Percentiles rank a stretch among this genome's conserved stretches.
phyloP scores from a whole-genome alignment of 2,888 invertebrate species.

The Panzeria rudis region DNA sequence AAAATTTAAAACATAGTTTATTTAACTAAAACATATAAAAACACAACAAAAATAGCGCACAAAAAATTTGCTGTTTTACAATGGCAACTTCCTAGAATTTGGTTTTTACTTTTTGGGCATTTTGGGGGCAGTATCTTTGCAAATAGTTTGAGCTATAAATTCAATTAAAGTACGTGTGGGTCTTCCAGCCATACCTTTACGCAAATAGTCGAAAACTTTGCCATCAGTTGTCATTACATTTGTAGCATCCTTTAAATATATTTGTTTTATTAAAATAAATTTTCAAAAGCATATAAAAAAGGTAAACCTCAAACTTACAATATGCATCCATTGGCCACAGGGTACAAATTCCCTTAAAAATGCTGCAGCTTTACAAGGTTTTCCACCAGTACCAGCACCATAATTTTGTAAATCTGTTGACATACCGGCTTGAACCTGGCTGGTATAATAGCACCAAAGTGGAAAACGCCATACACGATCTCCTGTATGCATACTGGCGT shows the following conservation, averaged over 20 bases:
- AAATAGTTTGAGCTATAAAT: constrained; percentile 86
- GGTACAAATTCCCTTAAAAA: constrained; percentile 89
- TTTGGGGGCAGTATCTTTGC: constrained; percentile 81
- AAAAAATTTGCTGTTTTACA: constrained; percentile 47
- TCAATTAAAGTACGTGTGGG: constrained; percentile 91
- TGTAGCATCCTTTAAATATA: constrained; percentile 85
- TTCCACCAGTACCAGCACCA: constrained; percentile 84
- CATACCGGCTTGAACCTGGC: constrained; percentile 85
- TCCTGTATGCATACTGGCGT: constrained; percentile 89
- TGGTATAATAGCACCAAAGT: constrained; percentile 89
- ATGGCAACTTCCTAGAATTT: not conserved
- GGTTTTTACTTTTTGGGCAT: constrained; percentile 71
- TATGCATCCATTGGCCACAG: constrained; percentile 90
- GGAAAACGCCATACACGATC: constrained; percentile 93
- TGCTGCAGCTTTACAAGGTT: constrained; percentile 91
- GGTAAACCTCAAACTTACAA: constrained; percentile 83
- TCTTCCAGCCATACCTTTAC: constrained; percentile 90
- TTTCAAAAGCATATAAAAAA: not conserved
- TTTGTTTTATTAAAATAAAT: not conserved
- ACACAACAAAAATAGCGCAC: constrained; percentile 27
- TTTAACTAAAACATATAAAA: constrained; percentile 26
- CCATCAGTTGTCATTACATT: constrained; percentile 90
- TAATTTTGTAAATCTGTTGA: constrained; percentile 84
- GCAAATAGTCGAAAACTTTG: constrained; percentile 86
- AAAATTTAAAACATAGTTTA: constrained; percentile 41